Base-by-base conservation (phyloP, 2,888 invertebrate genomes). In the Cylindroiulus punctatus region DNA sequence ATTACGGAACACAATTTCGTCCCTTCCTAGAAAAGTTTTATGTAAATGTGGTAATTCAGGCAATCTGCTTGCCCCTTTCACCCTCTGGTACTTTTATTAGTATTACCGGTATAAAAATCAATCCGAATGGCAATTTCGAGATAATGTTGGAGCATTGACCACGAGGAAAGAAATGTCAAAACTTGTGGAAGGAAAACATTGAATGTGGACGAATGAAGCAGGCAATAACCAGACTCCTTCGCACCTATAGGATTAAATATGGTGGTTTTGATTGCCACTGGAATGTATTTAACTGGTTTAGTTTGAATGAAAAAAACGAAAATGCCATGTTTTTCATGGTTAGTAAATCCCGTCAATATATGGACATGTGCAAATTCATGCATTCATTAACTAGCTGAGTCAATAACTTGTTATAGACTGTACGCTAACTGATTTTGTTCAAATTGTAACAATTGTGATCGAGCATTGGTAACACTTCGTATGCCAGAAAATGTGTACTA, bases 61-160 rank as follows among this genome's bases (percentile, higher is more conserved):
- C 57, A 57, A 57, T 57, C 57, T 57, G 57, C 57, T 57, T 57
- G 19, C 57, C 57, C 57, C 57, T 57, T 57, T 57, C 57, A 57
- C 57, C 57, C 57, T 57, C n/a, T 57, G 57, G 57, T n/a, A n/a
- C 57, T 57, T 57, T 57, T 57, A 57, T 57, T 57, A n/a, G 57
- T 57, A 57, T 57, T 57, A 57, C 57, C 57, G 57, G 57, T 57
- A 57, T 57, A 57, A 57, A 57, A 57, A 57, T 57, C 57, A 57
- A 57, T 4, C 57, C 57, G 57, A 57, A n/a, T 57, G 44, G 57
- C 57, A 57, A 57, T n/a, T 57, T 57, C 2, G n/a, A 57, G 57
- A 57, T 57, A 57, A 57, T 57, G 57, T n/a, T 57, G 57, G 57
- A 19, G 57, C 57, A 57, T n/a, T 57, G 57, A 57, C 57, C 57